Percentiles rank a stretch among this genome's conserved stretches.
These are phyloP conservation scores for Enteromius fasciolatus DNA, from an alignment of 2,797 vertebrate genomes.

Conservation along the genomic window DNA sequence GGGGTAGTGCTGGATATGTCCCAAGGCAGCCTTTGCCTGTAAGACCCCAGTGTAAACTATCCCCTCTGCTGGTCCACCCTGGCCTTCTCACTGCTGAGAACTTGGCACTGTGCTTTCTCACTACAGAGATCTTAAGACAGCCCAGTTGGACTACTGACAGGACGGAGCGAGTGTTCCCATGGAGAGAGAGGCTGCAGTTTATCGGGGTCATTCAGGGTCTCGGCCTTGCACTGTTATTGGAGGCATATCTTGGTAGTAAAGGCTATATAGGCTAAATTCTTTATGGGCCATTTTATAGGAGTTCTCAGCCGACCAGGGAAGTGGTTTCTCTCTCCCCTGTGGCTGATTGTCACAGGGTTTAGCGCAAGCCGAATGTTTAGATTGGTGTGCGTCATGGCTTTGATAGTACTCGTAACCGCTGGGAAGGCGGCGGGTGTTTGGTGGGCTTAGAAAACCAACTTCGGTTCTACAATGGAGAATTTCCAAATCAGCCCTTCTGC, in stretches of 20 bases:
- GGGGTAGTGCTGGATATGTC: not conserved
- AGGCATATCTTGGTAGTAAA: conserved; percentile 34
- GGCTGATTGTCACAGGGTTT: conserved; percentile 26
- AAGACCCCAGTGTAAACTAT: conserved; percentile 34
- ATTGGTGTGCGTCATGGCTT: conserved; percentile 6
- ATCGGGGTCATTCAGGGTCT: conserved; percentile 31
- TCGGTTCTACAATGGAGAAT: not conserved
- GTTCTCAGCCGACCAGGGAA: conserved; percentile 25
- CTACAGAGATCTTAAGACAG: conserved; percentile 19
- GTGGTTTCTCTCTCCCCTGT: conserved; percentile 33
- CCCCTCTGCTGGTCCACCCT: conserved; percentile 20
- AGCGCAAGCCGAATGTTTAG: conserved; percentile 13
- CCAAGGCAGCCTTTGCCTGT: not conserved
- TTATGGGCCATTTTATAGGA: conserved; percentile 50
- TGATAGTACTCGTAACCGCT: conserved; percentile 15
- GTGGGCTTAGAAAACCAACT: conserved; percentile 6
- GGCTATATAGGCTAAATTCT: conserved; percentile 33
- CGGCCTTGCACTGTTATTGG: conserved; percentile 9
- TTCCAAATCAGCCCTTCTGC: not conserved
- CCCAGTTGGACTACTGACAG: conserved; percentile 25
- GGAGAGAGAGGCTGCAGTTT: conserved; percentile 19
- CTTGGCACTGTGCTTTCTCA: conserved; percentile 11
- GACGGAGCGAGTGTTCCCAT: conserved; percentile 11
- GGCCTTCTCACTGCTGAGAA: conserved; percentile 44
- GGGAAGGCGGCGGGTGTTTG: not conserved